These are phyloP conservation scores for Pseudochirops corinnae DNA, from an alignment of 2,797 vertebrate species.

Conservation along the genomic window DNA sequence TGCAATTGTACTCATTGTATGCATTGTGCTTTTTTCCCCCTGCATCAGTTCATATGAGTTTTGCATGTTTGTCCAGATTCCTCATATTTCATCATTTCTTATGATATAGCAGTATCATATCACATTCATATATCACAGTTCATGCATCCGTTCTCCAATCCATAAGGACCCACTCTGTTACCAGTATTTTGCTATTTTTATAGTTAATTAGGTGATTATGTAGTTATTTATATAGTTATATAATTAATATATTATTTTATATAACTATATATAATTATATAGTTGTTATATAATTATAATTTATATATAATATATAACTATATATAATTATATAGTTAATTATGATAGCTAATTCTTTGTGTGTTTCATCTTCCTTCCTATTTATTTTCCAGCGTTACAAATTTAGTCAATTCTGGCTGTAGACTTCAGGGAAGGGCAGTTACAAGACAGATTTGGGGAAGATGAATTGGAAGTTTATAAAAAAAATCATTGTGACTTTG, in stretches of 20 bases:
- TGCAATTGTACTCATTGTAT: background rate
- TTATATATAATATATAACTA: too few species aligned
- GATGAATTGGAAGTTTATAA: slow-evolving; percentile 22
- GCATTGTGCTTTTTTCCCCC: background rate
- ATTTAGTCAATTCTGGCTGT: background rate
- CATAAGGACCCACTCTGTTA: background rate
- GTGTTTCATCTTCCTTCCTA: background rate
- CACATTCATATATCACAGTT: background rate
- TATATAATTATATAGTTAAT: too few species aligned
- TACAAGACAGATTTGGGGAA: slow-evolving; percentile 20
- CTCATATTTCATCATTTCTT: background rate
- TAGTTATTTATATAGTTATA: too few species aligned
- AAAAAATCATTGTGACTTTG: slow-evolving; percentile 51
- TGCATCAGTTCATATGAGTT: background rate
- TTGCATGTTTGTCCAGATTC: background rate
- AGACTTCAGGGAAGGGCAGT: slow-evolving; percentile 12
- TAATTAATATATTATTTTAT: too few species aligned
- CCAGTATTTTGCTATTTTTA: background rate
- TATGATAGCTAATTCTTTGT: background rate
- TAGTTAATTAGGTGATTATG: background rate
- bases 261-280: too few species aligned
- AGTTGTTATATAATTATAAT: too few species aligned
- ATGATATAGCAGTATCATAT: background rate
- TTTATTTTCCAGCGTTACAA: background rate
- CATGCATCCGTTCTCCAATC: background rate